Evolutionary conservation across 2,888 invertebrate genomes (phyloP).

Genomic region (Sphaeridia pumilis): DNA sequence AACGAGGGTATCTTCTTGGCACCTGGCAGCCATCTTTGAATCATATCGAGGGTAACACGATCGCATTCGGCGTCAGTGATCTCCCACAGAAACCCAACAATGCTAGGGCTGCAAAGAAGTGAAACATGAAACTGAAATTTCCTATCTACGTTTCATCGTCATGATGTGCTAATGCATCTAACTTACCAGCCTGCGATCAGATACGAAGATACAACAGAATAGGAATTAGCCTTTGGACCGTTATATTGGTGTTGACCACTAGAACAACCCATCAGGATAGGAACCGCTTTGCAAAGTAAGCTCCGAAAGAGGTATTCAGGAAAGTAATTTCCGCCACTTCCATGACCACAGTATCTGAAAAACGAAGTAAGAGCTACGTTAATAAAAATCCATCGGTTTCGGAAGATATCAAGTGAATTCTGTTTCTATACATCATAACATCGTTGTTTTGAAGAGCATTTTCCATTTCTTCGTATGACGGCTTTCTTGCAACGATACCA

Average conservation of each 20-base stretch:
- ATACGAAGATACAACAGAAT: slow-evolving; percentile 52
- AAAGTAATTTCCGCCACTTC: slow-evolving; percentile 56
- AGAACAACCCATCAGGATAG: slow-evolving; percentile 60
- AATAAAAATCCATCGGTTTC: no score
- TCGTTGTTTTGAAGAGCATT: slow-evolving; percentile 50
- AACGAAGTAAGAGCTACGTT: no score
- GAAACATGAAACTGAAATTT: no score
- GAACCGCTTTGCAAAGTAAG: slow-evolving; percentile 45
- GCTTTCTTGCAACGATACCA: slow-evolving; percentile 48
- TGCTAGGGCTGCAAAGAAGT: slow-evolving; percentile 48
- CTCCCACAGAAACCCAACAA: slow-evolving; percentile 68
- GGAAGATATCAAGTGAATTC: no score
- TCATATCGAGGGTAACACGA: slow-evolving; percentile 48
- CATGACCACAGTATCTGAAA: slow-evolving; percentile 66
- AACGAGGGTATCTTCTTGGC: slow-evolving; percentile 23
- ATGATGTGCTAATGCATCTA: no score
- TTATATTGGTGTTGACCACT: slow-evolving; percentile 48
- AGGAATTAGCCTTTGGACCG: slow-evolving; percentile 48
- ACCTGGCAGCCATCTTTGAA: slow-evolving; percentile 47
- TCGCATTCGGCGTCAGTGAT: slow-evolving; percentile 60
- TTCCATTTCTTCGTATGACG: slow-evolving; percentile 47
- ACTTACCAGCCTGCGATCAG: slow-evolving; percentile 54
- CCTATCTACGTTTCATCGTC: no score
- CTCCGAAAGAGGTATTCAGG: slow-evolving; percentile 47
- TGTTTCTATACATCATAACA: slow-evolving; percentile 56